A percentile compares a stretch with the other conserved stretches of the same genome.
phyloP scores from a whole-genome alignment of 2,888 invertebrate species.

The Lamellibrachia satsuma region DNA sequence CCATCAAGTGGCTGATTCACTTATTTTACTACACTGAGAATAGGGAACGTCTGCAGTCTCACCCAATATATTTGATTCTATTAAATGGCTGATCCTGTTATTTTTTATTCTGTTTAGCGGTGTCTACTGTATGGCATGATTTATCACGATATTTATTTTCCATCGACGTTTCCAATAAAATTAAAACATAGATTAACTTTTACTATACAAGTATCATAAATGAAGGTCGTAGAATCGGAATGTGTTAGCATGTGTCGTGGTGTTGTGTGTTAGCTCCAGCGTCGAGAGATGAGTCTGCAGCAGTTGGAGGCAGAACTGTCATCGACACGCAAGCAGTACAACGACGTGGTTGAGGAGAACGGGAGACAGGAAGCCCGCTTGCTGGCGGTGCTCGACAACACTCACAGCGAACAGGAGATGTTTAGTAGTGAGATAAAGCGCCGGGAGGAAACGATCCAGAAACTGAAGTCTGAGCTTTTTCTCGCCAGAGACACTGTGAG shows the following conservation, averaged over 20 bases:
- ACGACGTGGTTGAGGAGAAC: constrained; percentile 61
- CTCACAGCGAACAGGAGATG: constrained; percentile 62
- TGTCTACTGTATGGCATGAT: too few species aligned
- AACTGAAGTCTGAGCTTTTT: constrained; percentile 57
- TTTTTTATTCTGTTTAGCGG: too few species aligned
- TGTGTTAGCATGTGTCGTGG: neutral
- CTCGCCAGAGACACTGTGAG: constrained; percentile 56
- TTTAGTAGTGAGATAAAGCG: constrained; percentile 61
- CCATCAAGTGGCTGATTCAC: too few species aligned
- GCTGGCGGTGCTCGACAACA: constrained; percentile 61
- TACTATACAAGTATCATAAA: neutral
- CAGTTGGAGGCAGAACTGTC: constrained; percentile 57
- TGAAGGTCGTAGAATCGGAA: neutral
- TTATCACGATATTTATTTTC: too few species aligned
- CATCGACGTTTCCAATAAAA: too few species aligned
- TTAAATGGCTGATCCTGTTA: too few species aligned
- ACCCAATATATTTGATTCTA: too few species aligned
- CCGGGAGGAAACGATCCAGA: constrained; percentile 58
- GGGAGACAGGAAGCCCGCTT: constrained; percentile 61
- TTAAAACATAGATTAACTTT: too few species aligned
- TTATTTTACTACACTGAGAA: too few species aligned
- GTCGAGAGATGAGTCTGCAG: constrained; percentile 57
- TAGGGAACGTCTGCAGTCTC: too few species aligned
- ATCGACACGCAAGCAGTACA: constrained; percentile 54
- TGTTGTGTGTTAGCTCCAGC: constrained; percentile 47